These are phyloP conservation scores for Nannoperca obscura DNA, from an alignment of 2,797 vertebrate genomes.

Conservation along the genomic window DNA sequence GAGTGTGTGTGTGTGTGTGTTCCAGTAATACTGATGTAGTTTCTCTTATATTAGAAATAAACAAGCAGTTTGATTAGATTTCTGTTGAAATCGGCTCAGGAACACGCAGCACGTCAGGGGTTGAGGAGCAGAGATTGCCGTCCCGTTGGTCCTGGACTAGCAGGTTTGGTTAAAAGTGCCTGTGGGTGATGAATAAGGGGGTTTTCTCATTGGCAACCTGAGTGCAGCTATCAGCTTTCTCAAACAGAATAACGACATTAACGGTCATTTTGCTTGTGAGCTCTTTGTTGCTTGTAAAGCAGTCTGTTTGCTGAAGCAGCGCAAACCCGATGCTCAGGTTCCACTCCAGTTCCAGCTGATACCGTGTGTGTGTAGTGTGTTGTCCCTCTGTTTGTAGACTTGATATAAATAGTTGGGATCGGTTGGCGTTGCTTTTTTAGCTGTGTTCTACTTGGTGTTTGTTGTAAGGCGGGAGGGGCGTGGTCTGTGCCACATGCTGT, in stretches of 20 bases:
- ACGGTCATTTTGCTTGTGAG: constrained; percentile 41
- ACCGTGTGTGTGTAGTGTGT: constrained; percentile 8
- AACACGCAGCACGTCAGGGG: background rate
- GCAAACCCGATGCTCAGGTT: constrained; percentile 61
- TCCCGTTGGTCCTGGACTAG: constrained; percentile 18
- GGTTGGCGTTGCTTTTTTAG: background rate
- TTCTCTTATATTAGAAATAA: background rate
- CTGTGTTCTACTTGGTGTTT: constrained; percentile 21
- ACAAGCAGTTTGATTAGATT: background rate
- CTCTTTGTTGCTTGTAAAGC: constrained; percentile 26
- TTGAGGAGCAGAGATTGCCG: background rate
- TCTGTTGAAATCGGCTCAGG: background rate
- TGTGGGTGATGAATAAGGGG: background rate
- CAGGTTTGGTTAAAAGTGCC: background rate
- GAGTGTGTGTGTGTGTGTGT: background rate
- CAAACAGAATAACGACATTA: constrained; percentile 56
- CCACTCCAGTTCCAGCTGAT: constrained; percentile 38
- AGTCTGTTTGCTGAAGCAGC: constrained; percentile 12
- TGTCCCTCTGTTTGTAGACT: background rate
- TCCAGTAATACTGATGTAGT: background rate
- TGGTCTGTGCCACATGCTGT: constrained; percentile 7
- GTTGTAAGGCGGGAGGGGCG: background rate
- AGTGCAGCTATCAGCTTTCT: constrained; percentile 56
- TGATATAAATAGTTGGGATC: background rate
- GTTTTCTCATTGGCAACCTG: background rate